Base-by-base conservation (phyloP, 1,140 invertebrate species). In the Meteorus sp. region DNA sequence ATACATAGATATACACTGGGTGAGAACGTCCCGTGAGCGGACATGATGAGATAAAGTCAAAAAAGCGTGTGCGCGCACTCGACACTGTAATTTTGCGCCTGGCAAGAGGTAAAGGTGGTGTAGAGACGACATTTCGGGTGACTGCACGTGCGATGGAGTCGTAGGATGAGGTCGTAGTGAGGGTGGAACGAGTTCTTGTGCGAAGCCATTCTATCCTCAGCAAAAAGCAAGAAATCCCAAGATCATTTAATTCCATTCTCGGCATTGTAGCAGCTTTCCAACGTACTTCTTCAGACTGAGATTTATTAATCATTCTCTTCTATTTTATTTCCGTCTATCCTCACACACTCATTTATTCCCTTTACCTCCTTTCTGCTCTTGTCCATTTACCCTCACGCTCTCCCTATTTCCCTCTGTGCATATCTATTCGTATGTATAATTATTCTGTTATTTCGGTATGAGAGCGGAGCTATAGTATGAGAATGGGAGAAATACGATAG, bases 221-320 rank as follows among this genome's bases (percentile, higher is more conserved):
- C 50, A 62, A 62, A 62, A 62, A 62, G 55, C 50, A 53, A 47
- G 60, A 50, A 57, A 57, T 62, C 60, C 55, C 20, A 39, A 51
- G 51, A 62, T 62, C 60, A 55, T 62, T 62, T 62, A 62, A 62
- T 62, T 62, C 60, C 54, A 53, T 53, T 39, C 60, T 52, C 43
- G 50, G 25, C 39, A 45, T 50, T 55, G 25, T 39, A 51, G 53
- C 54, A 51, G 53, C 53, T 11, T 50, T 61, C 45, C 53, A 47
- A 55, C 44, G 39, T 33, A 56, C 52, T 61, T 56, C 54, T 61
- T 52, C 51, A 4, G 25, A 31, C 54, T 29, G 60, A 58, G 50
- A 58, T 62, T 58, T 62, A 58, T 57, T 57, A 62, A 57, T 58
- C 60, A 48, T 61, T 39, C 50, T 47, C 52, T 15, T 23, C 25